Evolutionary conservation across 2,113 vertebrate species (phyloP), one percentile per base, ranked within the genome.

Genomic region (Malaclemys terrapin): DNA sequence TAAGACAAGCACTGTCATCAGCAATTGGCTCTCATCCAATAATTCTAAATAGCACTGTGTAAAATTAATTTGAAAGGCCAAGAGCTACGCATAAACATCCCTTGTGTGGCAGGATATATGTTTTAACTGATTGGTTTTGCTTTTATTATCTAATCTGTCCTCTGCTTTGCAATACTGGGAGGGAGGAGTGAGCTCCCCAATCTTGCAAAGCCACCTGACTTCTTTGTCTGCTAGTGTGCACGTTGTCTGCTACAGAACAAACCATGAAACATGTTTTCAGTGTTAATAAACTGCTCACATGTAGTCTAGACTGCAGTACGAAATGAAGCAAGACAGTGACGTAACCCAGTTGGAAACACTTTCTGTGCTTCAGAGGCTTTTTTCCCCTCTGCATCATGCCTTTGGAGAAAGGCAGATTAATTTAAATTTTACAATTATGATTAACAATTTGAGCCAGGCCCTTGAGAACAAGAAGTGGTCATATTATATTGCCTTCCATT

Each of bases 151-250:
- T 87, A 80, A 87, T 80, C 90, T 93, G 90, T 69, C 69, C 87
- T 95, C 89, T 45, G 10, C 16, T 82, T 85, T 0, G 2, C 50
- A 24, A 19, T 1, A 35, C 65, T 65, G 90, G 95, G 93, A 95
- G 85, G 65, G 86, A 75, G 89, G 85, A 75, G 57, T 96, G 97
- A 97, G 96, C 90, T 97, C 96, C 96, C n/a, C 1, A 14, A 53
- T 80, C 91, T 83, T 86, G 93, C 8, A 8, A 88, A 79, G 87
- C 93, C 90, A 92, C 87, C 96, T 95, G 96, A 95, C 31, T 94
- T 83, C 96, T 97, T 97, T 97, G 95, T 97, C 85, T 97, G 95
- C 90, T 91, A 0, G 49, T 12, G 56, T 88, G 89, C 1, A 0
- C 1, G 78, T 78, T 89, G 38, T 85, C 75, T 57, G 11, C 81